A percentile compares a stretch with the other conserved stretches of the same genome.
phyloP scores from a whole-genome alignment of 2,113 vertebrate genomes.

The Ageneiosus marmoratus region DNA sequence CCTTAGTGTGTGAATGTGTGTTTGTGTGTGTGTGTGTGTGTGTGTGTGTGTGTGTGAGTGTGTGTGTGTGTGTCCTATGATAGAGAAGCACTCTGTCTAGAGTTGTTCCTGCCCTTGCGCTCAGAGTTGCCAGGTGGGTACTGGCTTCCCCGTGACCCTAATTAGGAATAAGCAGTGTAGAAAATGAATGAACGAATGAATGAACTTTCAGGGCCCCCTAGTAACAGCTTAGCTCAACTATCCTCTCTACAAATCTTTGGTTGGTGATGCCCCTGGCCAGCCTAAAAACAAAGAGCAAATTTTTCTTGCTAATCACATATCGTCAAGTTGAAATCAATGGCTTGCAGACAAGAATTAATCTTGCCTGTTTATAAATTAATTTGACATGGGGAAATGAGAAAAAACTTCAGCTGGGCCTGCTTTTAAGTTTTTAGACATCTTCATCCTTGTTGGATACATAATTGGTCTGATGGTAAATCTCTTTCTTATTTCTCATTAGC shows the following conservation, averaged over 20 bases:
- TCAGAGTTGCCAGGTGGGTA: too few relatives aligned
- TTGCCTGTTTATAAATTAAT: neutral
- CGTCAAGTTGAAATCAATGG: neutral
- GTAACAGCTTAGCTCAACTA: neutral
- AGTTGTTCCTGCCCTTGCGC: too few relatives aligned
- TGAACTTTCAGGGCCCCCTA: too few relatives aligned
- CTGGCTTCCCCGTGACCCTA: too few relatives aligned
- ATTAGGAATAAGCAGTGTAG: too few relatives aligned
- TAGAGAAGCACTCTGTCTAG: too few relatives aligned
- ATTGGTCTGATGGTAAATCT: conserved; percentile 10
- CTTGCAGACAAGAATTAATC: neutral
- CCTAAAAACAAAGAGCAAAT: neutral
- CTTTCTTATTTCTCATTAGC: conserved; percentile 46
- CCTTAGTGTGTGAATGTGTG: too few relatives aligned
- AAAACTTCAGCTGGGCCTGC: conserved; percentile 11
- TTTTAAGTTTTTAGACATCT: conserved; percentile 14
- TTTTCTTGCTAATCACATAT: neutral
- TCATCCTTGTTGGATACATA: conserved; percentile 40
- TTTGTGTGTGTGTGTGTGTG: too few relatives aligned
- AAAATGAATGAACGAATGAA: too few relatives aligned
- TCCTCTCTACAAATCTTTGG: too few relatives aligned
- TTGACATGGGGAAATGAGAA: neutral
- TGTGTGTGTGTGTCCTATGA: too few relatives aligned
- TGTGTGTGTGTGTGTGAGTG: too few relatives aligned
- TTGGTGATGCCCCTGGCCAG: neutral